These are phyloP conservation scores for Drosophila varians DNA, from an alignment of 1,140 invertebrate species.

Conservation along the genomic window DNA sequence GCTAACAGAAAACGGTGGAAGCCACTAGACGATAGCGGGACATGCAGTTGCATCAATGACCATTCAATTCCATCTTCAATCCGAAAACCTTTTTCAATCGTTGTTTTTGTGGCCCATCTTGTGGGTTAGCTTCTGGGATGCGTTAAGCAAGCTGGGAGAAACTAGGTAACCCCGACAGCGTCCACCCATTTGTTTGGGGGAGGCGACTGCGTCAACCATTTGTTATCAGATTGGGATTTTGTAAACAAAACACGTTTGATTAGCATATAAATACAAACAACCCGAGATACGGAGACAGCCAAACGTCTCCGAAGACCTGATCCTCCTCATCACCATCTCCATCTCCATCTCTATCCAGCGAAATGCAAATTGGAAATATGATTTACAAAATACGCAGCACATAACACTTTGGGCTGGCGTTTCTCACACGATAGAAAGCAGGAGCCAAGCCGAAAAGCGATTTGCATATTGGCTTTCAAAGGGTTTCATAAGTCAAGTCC, in stretches of 20 bases:
- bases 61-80: constrained; percentile 10
- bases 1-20: constrained; percentile 21
- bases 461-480: constrained; percentile 59
- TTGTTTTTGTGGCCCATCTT: background rate
- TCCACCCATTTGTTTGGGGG: constrained; percentile 15
- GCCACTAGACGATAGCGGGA: constrained; percentile 12
- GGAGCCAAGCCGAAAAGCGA: constrained; percentile 20
- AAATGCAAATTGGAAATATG: constrained; percentile 64
- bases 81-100: constrained; percentile 4
- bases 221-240: constrained; percentile 43
- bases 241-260: constrained; percentile 66
- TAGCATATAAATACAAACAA: constrained; percentile 49
- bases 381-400: constrained; percentile 61
- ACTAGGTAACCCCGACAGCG: constrained; percentile 12
- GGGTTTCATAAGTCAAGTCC: constrained; percentile 57
- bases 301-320: constrained; percentile 26
- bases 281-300: constrained; percentile 4
- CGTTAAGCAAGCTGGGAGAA: constrained; percentile 15
- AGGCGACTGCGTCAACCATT: constrained; percentile 36
- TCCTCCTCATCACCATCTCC: constrained; percentile 6
- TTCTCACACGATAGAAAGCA: constrained; percentile 67
- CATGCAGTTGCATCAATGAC: background rate
- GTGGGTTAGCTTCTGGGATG: constrained; percentile 4
- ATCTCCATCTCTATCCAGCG: no score
- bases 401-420: constrained; percentile 31